A percentile compares a stretch with the other conserved stretches of the same genome.
phyloP scores from a whole-genome alignment of 2,113 vertebrate genomes.

The Neoarius graeffei region DNA sequence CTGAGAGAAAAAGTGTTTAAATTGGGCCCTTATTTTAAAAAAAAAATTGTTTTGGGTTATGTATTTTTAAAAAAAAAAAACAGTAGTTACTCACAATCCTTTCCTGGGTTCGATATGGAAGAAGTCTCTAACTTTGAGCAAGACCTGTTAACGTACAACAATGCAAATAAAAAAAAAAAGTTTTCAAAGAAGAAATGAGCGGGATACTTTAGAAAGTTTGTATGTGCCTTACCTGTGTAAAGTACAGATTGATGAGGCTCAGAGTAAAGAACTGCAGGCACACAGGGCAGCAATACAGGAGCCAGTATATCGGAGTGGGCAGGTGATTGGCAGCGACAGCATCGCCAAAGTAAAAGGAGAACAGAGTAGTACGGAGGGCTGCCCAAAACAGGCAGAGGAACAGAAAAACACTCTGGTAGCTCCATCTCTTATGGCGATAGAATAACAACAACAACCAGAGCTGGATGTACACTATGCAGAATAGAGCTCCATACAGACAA shows the following conservation, averaged over 20 bases:
- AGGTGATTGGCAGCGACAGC: slow-evolving; percentile 80
- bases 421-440: slow-evolving; percentile 82
- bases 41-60: background rate
- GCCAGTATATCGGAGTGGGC: slow-evolving; percentile 77
- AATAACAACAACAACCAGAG: slow-evolving; percentile 82
- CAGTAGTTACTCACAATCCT: slow-evolving; percentile 76
- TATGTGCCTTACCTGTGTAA: slow-evolving; percentile 77
- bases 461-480: slow-evolving; percentile 80
- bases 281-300: slow-evolving; percentile 85
- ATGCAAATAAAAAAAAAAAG: slow-evolving; percentile 4
- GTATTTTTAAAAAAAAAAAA: background rate
- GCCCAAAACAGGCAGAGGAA: slow-evolving; percentile 85
- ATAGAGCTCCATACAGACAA: slow-evolving; percentile 75
- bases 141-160: slow-evolving; percentile 67
- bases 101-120: slow-evolving; percentile 69
- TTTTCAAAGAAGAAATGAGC: background rate
- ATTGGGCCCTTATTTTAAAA: background rate
- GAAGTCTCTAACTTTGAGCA: slow-evolving; percentile 80
- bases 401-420: slow-evolving; percentile 85
- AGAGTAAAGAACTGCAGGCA: slow-evolving; percentile 89
- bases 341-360: slow-evolving; percentile 84
- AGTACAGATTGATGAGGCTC: slow-evolving; percentile 85
- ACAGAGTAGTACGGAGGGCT: slow-evolving; percentile 82
- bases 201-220: background rate
- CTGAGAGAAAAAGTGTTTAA: slow-evolving; percentile 48